phyloP scores from a whole-genome alignment of 1,140 invertebrate genomes.

The Conus ventricosus region DNA sequence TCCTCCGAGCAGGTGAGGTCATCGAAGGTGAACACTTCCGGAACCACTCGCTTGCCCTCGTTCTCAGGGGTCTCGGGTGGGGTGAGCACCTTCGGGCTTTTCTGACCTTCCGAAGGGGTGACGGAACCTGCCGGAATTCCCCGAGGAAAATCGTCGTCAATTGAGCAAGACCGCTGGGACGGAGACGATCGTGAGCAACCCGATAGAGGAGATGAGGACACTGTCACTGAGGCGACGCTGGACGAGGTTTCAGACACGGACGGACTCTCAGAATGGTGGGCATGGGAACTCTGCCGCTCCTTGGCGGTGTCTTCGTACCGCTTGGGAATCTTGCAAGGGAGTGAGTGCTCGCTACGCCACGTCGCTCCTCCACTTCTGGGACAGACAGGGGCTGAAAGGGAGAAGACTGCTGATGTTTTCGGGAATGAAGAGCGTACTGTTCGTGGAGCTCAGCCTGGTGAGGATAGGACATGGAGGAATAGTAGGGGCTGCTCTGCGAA shows the following conservation, averaged over 20 bases:
- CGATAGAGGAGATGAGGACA: neutral
- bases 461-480: neutral
- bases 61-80: conserved; percentile 29
- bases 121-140: neutral
- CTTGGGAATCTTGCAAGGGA: neutral
- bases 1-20: conserved; percentile 25
- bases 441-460: neutral
- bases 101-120: conserved; percentile 11
- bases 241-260: neutral
- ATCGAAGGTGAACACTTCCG: conserved; percentile 30
- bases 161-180: neutral
- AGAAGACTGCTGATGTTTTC: neutral
- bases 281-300: neutral
- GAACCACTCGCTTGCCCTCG: conserved; percentile 27
- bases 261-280: neutral
- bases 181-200: neutral
- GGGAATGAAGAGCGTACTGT: neutral
- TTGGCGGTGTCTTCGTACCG: neutral
- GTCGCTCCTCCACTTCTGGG: neutral
- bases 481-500: neutral
- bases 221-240: neutral
- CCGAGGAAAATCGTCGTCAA: conserved; percentile 8
- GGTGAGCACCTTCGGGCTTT: conserved; percentile 18
- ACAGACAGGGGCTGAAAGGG: neutral
- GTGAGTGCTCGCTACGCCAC: neutral